Evolutionary conservation across 2,113 vertebrate genomes (phyloP).

Genomic region (Pongo pygmaeus): DNA sequence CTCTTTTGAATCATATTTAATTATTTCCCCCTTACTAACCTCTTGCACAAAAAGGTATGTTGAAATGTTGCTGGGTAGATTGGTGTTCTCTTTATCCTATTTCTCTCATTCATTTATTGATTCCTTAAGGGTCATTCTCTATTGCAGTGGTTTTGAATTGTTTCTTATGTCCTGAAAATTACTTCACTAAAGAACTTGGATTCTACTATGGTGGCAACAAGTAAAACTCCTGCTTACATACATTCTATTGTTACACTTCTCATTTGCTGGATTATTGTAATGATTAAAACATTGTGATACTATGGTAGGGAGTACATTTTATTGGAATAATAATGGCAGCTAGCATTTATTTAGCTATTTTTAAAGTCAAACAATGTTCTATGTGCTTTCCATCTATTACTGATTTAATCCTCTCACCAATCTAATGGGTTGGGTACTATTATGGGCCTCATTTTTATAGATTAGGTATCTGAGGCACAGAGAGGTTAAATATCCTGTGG

Average conservation of each 20-base stretch:
- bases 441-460: not conserved
- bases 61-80: not conserved
- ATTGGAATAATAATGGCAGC: not conserved
- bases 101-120: not conserved
- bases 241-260: not conserved
- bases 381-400: not conserved
- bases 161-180: not conserved
- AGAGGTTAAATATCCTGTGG: not conserved
- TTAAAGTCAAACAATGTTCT: not conserved
- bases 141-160: not conserved
- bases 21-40: not conserved
- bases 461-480: not conserved
- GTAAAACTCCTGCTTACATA: not conserved
- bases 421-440: not conserved
- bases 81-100: not conserved
- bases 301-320: not conserved
- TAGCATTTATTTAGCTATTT: not conserved
- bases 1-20: not conserved
- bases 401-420: slow-evolving; percentile 5
- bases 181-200: not conserved
- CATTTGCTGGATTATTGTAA: not conserved
- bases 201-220: not conserved
- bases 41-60: not conserved
- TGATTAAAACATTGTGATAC: not conserved
- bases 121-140: not conserved